Percentiles rank a stretch among this genome's conserved stretches.
These are phyloP conservation scores for Coturnix japonica DNA, from an alignment of 2,113 vertebrate genomes.

Conservation along the genomic window DNA sequence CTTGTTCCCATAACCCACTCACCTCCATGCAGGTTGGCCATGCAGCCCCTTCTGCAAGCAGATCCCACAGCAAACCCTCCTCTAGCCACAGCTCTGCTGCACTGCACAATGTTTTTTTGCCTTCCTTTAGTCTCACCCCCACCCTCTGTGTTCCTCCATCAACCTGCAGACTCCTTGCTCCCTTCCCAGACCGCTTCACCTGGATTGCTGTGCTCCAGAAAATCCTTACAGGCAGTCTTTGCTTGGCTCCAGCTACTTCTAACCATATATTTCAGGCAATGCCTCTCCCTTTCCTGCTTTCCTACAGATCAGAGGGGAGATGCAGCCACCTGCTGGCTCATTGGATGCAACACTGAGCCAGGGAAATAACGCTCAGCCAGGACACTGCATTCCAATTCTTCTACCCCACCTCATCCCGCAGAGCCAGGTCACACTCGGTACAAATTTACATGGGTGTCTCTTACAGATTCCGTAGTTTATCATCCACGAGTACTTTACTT, in stretches of 20 bases:
- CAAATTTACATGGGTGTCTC: background rate
- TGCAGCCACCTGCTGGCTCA: constrained; percentile 56
- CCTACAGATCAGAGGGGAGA: background rate
- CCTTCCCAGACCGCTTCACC: background rate
- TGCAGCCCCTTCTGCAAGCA: background rate
- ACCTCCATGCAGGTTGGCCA: background rate
- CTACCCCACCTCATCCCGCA: background rate
- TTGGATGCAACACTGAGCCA: background rate
- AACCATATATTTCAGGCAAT: accelerated
- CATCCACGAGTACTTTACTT: background rate
- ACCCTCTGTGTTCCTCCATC: background rate
- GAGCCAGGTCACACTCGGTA: background rate
- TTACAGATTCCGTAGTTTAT: background rate
- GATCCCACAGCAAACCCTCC: background rate
- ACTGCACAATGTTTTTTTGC: background rate
- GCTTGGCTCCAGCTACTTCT: background rate
- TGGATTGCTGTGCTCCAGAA: background rate
- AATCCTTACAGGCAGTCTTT: background rate
- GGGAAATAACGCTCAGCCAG: background rate
- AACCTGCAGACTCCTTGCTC: background rate
- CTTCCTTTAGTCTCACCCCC: background rate
- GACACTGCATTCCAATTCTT: background rate
- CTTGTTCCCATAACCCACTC: background rate
- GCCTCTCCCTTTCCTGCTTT: background rate
- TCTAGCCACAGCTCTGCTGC: background rate